Evolutionary conservation across 2,888 invertebrate species (phyloP), one percentile per base, ranked within the genome.

Genomic region (Helobdella robusta): DNA sequence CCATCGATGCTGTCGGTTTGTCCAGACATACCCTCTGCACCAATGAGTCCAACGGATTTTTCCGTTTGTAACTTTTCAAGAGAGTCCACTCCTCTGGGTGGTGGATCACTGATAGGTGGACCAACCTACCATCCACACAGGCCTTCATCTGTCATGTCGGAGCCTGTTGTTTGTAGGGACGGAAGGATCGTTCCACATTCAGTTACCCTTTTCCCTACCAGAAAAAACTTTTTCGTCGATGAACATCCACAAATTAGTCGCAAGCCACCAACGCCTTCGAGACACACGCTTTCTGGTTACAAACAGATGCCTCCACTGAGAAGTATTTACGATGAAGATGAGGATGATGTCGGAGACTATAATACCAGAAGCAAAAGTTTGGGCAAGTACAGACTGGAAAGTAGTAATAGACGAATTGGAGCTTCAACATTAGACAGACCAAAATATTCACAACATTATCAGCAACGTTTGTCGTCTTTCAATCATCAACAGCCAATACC

Each of bases 1-100:
- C 62, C 62, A 18, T 62, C 62, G 18, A 62, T 62, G 6, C 35
- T 62, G n/a, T 62, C 62, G 44, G 4, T 62, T 3, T 30, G 32
- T 32, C 56, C 56, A 30, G 62, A 62, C 34, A 30, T 40, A 3
- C 62, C 62, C 11, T 46, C 48, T 2, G 62, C 44, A n/a, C 56
- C 56, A 20, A 56, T 8, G 56, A 46, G 62, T 62, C 62, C 62
- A 11, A 46, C 62, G 1, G 48, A 48, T 32, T 20, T 59, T 6
- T 28, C 25, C 32, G 28, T 32, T n/a, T 15, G 8, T 2, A 46
- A 44, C 28, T 48, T 62, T 35, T 62, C 62, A n/a, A 62, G 62
- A 25, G 62, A 46, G 25, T 62, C 62, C 1, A 62, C 62, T 32
- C 62, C 62, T 18, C 18, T 50, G 15, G 62, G 50, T 32, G 62